These are phyloP conservation scores for Thrips palmi DNA, from an alignment of 1,140 invertebrate species.

Conservation along the genomic window DNA sequence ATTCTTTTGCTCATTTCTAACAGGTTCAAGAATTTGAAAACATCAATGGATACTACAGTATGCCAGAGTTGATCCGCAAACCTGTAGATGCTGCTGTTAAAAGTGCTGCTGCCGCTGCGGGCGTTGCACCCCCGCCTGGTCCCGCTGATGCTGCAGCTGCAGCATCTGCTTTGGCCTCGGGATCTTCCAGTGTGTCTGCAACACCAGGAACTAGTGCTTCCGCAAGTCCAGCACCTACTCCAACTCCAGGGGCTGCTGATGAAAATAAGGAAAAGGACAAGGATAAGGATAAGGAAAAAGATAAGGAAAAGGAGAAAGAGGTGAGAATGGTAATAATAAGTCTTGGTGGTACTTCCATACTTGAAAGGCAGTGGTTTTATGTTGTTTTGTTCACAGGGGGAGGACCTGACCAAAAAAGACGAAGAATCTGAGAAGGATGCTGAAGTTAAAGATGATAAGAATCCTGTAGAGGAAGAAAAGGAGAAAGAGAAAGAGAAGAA, in stretches of 20 bases:
- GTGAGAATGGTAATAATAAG: too few relatives aligned
- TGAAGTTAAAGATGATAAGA: too few relatives aligned
- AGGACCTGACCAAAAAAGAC: too few relatives aligned
- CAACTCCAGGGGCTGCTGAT: constrained; percentile 17
- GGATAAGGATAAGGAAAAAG: too few relatives aligned
- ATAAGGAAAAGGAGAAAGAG: too few relatives aligned
- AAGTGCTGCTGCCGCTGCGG: constrained; percentile 39
- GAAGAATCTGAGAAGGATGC: too few relatives aligned
- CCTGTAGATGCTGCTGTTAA: constrained; percentile 30
- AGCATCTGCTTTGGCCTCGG: constrained; percentile 23
- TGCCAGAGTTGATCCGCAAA: constrained; percentile 80
- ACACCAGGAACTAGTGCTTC: constrained; percentile 26
- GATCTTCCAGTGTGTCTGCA: too few relatives aligned
- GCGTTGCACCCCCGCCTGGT: constrained; percentile 48
- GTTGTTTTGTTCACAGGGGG: too few relatives aligned
- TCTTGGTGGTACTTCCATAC: too few relatives aligned
- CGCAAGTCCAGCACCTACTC: constrained; percentile 20
- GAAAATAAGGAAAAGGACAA: constrained; percentile 31
- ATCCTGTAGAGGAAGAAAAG: too few relatives aligned
- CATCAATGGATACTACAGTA: constrained; percentile 95
- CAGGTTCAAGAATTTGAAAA: constrained; percentile 91
- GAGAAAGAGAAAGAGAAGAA: too few relatives aligned
- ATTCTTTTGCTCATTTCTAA: constrained; percentile 8
- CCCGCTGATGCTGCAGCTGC: constrained; percentile 31
- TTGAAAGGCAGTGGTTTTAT: too few relatives aligned